Evolutionary conservation across 2,113 vertebrate genomes (phyloP).

Genomic region (Canis aureus): DNA sequence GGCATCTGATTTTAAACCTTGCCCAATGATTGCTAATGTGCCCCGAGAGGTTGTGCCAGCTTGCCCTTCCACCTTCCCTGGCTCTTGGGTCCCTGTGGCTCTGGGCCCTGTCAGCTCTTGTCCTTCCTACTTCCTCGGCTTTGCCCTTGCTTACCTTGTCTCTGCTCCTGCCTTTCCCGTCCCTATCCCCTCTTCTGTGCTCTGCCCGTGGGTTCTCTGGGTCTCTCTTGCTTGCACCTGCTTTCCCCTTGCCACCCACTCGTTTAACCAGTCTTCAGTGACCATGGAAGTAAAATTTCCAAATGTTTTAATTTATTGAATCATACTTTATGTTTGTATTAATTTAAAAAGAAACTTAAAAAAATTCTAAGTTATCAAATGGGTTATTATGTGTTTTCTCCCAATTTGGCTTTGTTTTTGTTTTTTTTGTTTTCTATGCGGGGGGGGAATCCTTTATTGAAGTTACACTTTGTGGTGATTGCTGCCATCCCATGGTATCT

Average conservation of each 20-base stretch:
- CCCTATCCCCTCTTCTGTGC: background rate
- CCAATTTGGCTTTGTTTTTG: background rate
- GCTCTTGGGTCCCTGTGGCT: background rate
- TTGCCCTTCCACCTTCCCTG: background rate
- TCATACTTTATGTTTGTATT: background rate
- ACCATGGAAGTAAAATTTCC: background rate
- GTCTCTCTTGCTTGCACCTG: background rate
- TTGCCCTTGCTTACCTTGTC: background rate
- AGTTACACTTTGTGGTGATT: background rate
- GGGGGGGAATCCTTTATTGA: background rate
- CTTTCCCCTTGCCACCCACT: background rate
- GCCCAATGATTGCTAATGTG: background rate
- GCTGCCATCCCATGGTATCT: background rate
- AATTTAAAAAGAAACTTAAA: background rate
- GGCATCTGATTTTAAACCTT: background rate
- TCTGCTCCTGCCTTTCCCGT: background rate
- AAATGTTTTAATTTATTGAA: background rate
- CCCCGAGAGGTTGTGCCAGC: fast-evolving
- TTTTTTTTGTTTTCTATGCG: constrained; percentile 26
- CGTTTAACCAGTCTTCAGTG: background rate
- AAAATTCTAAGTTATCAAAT: background rate
- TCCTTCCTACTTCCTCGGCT: background rate
- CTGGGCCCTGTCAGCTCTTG: background rate
- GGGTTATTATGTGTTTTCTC: background rate
- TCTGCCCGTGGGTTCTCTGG: background rate